These are phyloP conservation scores for Lontra canadensis DNA, from an alignment of 2,113 vertebrate genomes.

Conservation along the genomic window DNA sequence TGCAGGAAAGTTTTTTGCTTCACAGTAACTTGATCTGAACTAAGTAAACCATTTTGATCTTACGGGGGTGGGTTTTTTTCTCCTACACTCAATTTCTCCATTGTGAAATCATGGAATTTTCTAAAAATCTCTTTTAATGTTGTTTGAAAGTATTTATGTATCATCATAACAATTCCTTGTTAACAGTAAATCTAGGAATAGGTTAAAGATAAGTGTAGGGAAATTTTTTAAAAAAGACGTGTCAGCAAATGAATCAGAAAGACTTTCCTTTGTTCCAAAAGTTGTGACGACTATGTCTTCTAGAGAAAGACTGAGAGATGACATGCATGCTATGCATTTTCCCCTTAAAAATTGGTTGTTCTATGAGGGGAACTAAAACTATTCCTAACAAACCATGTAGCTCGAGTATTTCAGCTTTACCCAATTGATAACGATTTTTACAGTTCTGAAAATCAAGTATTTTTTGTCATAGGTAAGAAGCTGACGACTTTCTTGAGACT, in stretches of 20 bases:
- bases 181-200: neutral
- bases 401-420: neutral
- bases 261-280: neutral
- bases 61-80: neutral
- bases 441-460: neutral
- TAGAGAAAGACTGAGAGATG: neutral
- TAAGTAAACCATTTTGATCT: neutral
- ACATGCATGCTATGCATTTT: neutral
- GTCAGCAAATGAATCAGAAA: neutral
- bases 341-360: neutral
- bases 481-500: neutral
- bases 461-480: neutral
- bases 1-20: constrained; percentile 19
- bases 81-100: neutral
- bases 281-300: neutral
- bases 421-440: neutral
- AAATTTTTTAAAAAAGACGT: neutral
- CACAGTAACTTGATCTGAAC: neutral
- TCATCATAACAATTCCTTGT: neutral
- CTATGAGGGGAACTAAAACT: neutral
- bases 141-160: neutral
- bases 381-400: neutral
- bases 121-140: neutral
- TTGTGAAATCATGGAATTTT: neutral
- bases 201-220: neutral